A percentile compares a stretch with the other conserved stretches of the same genome.
Evolutionary conservation across 2,888 invertebrate genomes (phyloP).

Genomic region (Melipona bicolor): DNA sequence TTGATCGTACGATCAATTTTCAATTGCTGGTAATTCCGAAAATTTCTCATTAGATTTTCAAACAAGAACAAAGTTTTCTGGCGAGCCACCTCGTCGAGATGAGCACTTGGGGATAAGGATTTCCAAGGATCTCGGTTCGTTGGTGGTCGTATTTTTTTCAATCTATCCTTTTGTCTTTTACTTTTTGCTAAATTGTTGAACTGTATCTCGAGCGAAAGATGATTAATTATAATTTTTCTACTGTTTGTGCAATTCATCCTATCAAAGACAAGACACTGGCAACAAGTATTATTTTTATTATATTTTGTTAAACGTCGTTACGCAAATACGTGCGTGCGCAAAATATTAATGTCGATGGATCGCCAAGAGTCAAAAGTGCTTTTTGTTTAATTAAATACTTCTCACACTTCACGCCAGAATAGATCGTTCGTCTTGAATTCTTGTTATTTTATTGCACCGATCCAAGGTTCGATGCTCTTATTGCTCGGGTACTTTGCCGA

Average conservation of each 20-base stretch:
- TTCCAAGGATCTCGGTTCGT: slow-evolving; percentile 18
- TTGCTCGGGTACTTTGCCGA: not conserved
- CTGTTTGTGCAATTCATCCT: not conserved
- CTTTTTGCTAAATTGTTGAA: not conserved
- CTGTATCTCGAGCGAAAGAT: not conserved
- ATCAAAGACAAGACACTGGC: not conserved
- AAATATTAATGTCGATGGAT: not conserved
- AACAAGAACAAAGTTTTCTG: too few relatives aligned
- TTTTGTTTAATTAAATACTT: not conserved
- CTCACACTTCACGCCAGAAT: too few relatives aligned
- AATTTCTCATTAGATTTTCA: too few relatives aligned
- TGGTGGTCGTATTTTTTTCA: slow-evolving; percentile 35
- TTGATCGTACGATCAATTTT: not conserved
- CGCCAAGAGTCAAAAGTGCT: not conserved
- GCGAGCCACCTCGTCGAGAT: slow-evolving; percentile 48
- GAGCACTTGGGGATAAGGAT: slow-evolving; percentile 39
- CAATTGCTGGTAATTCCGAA: not conserved
- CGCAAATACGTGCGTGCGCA: too few relatives aligned
- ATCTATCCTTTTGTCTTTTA: not conserved
- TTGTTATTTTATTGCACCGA: not conserved
- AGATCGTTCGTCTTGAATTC: not conserved
- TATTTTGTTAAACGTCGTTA: too few relatives aligned
- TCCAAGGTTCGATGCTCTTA: not conserved
- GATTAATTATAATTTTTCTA: not conserved
- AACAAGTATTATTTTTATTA: not conserved